Percentiles rank a stretch among this genome's conserved stretches.
phyloP scores from a whole-genome alignment of 2,888 invertebrate species.

The Drosophila maculinotata region DNA sequence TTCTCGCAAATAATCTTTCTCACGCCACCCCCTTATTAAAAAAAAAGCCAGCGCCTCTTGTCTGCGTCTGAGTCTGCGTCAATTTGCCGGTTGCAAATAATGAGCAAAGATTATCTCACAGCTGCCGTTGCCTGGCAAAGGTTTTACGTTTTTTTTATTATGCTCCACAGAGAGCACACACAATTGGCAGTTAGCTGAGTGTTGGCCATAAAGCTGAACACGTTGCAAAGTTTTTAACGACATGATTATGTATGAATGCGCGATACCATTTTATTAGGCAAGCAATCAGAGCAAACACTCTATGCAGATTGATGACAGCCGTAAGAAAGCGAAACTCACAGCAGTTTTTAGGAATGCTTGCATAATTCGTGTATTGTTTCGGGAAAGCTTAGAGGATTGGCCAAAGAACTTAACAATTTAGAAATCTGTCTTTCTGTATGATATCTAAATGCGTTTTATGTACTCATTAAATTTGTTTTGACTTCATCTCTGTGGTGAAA shows the following conservation, averaged over 20 bases:
- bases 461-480: constrained; percentile 10
- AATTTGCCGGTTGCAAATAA: constrained; percentile 60
- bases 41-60: constrained; percentile 28
- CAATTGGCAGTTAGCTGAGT: constrained; percentile 38
- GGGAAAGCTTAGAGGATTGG: not conserved
- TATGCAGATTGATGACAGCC: constrained; percentile 22
- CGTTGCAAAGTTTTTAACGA: constrained; percentile 17
- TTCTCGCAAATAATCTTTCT: constrained; percentile 54
- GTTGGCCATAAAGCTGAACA: constrained; percentile 38
- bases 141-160: constrained; percentile 12
- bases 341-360: constrained; percentile 14
- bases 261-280: constrained; percentile 6
- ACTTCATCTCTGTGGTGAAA: constrained; percentile 31
- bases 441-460: constrained; percentile 20
- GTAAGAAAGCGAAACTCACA: constrained; percentile 7
- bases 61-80: constrained; percentile 30
- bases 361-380: constrained; percentile 8
- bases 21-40: constrained; percentile 74
- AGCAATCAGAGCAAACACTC: constrained; percentile 23
- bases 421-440: constrained; percentile 5
- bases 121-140: constrained; percentile 31
- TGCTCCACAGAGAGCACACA: constrained; percentile 12
- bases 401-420: not conserved
- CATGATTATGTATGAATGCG: constrained; percentile 7
- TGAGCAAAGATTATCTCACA: constrained; percentile 75